Evolutionary conservation across 2,888 invertebrate species (phyloP).

Genomic region (Machimus atricapillus): DNA sequence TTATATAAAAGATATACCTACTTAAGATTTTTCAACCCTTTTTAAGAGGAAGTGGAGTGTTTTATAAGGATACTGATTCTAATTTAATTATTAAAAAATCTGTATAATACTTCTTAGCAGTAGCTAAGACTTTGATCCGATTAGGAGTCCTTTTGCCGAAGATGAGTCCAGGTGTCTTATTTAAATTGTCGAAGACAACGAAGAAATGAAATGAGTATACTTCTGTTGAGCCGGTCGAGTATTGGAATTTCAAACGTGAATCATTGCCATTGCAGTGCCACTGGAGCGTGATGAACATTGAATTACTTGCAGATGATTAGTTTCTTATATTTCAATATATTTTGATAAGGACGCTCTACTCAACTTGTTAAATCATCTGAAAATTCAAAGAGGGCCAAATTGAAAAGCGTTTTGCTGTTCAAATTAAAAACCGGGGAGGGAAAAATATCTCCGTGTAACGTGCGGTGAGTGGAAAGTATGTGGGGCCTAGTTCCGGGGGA

Average conservation of each 20-base stretch:
- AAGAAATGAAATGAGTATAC: background rate
- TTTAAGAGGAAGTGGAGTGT: background rate
- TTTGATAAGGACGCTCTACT: constrained; percentile 39
- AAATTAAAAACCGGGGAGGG: background rate
- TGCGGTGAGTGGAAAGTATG: background rate
- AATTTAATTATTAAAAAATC: background rate
- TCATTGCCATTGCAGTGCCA: constrained; percentile 40
- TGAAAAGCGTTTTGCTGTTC: constrained; percentile 19
- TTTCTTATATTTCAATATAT: constrained; percentile 48
- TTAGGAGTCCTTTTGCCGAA: background rate
- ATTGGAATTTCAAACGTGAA: background rate
- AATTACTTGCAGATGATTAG: constrained; percentile 47
- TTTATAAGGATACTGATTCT: background rate
- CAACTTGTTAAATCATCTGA: constrained; percentile 46
- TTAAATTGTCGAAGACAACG: background rate
- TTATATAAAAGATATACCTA: background rate
- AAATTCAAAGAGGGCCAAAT: constrained; percentile 45
- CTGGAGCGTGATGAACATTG: constrained; percentile 45
- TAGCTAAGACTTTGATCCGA: background rate
- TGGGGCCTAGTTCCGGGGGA: background rate
- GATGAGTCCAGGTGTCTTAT: background rate
- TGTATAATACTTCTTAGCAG: background rate
- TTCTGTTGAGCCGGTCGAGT: background rate
- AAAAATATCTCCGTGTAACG: background rate
- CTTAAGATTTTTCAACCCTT: background rate